Percentiles rank a stretch among this genome's conserved stretches.
Conservation (phyloP, 2,888 invertebrate species). For the Stenotaenia linearis region DNA sequence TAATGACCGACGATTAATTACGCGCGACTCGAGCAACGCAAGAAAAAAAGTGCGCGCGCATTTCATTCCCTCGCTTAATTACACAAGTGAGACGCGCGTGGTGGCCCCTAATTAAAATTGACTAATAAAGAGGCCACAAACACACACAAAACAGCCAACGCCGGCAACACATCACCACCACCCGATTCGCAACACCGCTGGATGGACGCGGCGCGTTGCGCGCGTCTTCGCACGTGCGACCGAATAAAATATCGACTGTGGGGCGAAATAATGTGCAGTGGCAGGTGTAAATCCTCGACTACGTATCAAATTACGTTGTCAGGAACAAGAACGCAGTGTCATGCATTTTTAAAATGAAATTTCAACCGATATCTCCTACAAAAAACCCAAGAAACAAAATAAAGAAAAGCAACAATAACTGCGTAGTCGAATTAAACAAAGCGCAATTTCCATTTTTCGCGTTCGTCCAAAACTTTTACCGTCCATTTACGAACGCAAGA, state of each 20-base stretch:
- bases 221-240: background rate
- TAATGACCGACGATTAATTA: conserved; percentile 26
- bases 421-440: background rate
- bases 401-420: background rate
- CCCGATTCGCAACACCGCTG: background rate
- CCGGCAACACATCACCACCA: background rate
- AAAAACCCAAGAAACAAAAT: background rate
- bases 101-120: conserved; percentile 31
- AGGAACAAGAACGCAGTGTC: conserved; percentile 21
- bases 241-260: conserved; percentile 20
- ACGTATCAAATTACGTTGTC: conserved; percentile 27
- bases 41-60: conserved; percentile 2
- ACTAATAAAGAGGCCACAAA: conserved; percentile 28
- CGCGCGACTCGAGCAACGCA: background rate
- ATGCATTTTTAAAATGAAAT: conserved; percentile 29
- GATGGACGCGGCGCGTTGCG: background rate
- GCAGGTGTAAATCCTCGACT: conserved; percentile 26
- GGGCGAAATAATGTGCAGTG: conserved; percentile 21
- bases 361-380: background rate
- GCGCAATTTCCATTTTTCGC: background rate
- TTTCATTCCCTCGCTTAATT: conserved; percentile 28
- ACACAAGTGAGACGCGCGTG: conserved; percentile 30
- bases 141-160: conserved; percentile 6
- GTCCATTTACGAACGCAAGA: background rate
- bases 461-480: background rate